Percentiles rank a stretch among this genome's conserved stretches.
Conservation (phyloP, 2,113 vertebrate species). For the Neotoma lepida region DNA sequence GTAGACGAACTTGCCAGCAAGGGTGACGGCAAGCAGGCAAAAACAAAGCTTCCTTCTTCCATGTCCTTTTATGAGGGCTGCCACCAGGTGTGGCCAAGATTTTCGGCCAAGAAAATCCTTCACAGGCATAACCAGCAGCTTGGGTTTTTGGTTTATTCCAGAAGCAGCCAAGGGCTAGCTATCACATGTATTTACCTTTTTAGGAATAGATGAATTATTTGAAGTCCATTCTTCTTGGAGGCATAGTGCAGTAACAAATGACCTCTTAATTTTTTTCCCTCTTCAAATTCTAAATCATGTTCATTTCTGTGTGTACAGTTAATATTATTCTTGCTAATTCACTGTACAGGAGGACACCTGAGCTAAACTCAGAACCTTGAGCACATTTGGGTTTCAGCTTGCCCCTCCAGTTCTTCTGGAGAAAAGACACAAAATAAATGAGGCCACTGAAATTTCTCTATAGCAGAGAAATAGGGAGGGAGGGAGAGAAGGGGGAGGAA, state of each 20-base stretch:
- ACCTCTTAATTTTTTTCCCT: slow-evolving; percentile 18
- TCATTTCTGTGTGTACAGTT: slow-evolving; percentile 42
- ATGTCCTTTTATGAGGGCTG: neutral
- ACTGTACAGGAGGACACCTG: neutral
- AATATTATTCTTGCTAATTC: slow-evolving; percentile 24
- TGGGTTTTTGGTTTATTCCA: neutral
- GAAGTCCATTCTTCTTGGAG: slow-evolving; percentile 38
- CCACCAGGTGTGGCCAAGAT: neutral
- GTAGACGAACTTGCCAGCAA: neutral
- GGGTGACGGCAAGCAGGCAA: neutral
- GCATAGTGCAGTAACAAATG: neutral
- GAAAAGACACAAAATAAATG: slow-evolving; percentile 28
- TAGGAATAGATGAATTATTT: slow-evolving; percentile 17
- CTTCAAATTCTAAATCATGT: neutral
- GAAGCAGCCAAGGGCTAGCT: neutral
- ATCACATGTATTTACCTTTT: neutral
- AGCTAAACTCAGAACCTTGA: slow-evolving; percentile 22
- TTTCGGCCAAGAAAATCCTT: neutral
- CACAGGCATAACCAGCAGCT: neutral
- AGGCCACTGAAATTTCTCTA: slow-evolving; percentile 33
- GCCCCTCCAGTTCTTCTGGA: neutral
- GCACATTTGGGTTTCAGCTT: slow-evolving; percentile 22
- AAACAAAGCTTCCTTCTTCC: neutral
- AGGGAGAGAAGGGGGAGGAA: neutral
- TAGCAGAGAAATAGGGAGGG: neutral